A percentile compares a stretch with the other conserved stretches of the same genome.
These are phyloP conservation scores for Amiota mariae DNA, from an alignment of 2,888 invertebrate genomes.

Conservation along the genomic window DNA sequence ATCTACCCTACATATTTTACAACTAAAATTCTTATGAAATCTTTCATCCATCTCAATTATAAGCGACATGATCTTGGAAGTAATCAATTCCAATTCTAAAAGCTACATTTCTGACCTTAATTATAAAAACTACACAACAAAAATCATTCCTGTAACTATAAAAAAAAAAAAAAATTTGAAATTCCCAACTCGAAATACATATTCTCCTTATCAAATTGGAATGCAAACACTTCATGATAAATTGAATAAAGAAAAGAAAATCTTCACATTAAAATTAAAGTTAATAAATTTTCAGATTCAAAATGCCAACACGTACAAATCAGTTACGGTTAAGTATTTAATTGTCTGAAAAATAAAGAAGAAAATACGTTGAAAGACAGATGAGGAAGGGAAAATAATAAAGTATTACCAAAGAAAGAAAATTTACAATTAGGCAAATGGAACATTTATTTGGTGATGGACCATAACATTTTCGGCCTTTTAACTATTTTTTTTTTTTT, in stretches of 20 bases:
- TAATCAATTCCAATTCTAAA: not conserved
- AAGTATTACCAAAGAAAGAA: not conserved
- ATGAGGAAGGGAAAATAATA: not conserved
- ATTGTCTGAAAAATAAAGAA: not conserved
- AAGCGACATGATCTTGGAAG: not conserved
- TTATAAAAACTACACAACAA: not conserved
- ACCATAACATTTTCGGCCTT: not conserved
- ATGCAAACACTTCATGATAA: not conserved
- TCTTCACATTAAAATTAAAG: conserved; percentile 14
- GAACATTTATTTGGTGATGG: conserved; percentile 21
- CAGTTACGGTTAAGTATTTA: conserved; percentile 1
- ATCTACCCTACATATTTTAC: too few species aligned
- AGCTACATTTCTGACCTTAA: not conserved
- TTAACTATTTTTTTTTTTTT: not conserved
- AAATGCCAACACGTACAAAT: conserved; percentile 29
- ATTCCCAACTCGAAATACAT: not conserved
- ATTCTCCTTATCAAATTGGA: conserved; percentile 8
- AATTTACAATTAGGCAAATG: conserved; percentile 21
- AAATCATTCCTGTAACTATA: not conserved
- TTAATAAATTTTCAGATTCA: not conserved
- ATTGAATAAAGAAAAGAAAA: conserved; percentile 12
- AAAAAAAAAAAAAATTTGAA: not conserved
- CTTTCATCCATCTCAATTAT: not conserved
- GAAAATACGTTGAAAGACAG: not conserved
- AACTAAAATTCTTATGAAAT: not conserved